Base-by-base conservation (phyloP, 37 sponge, comb jelly and placozoan species). In the Aphrocallistes beatrix region DNA sequence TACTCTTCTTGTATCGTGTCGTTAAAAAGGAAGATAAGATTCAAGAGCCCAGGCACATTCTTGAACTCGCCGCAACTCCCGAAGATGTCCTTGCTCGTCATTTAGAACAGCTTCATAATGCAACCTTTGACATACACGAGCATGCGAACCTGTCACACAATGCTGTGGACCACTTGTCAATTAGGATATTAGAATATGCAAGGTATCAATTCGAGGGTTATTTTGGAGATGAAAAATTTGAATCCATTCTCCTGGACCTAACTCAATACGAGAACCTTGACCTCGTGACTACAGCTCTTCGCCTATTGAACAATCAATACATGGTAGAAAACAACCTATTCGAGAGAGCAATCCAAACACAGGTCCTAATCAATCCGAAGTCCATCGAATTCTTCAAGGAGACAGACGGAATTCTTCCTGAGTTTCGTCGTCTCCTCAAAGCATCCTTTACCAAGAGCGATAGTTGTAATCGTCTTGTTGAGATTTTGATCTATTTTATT, bases 321-420 rank as follows among this genome's bases (percentile, higher is more conserved):
- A 51, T 8, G 10, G 51, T 85, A 23, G 86, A 85, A 32, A 42
- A 51, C n/a, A 51, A 51, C 17, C 75, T 85, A 0, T 85, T 85
- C 69, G 60, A 37, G 37, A 51, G 37, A 50, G 86, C 86, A 8
- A 84, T 39, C 38, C 84, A 84, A 45, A 39, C 84, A 16, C 86
- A 85, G 25, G 69, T 42, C 60, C 36, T 85, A 21, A 39, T 84
- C 10, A 84, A 38, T 37, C 30, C 30, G n/a, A 30, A 38, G 37
- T 84, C 36, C 17, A 30, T 30, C 36, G 36, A 1, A 38, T 6
- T 39, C 17, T 84, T 84, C 83, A 82, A 38, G 19, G 25, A 38
- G 1, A 82, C 39, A 38, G 36, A 37, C n/a, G 1, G 13, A 6
- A 38, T 45, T 45, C 84, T 84, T 37, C 84, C 84, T 37, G 42